phyloP scores from a whole-genome alignment of 35 echinoderm and acorn worm genomes.

The Patiria miniata region DNA sequence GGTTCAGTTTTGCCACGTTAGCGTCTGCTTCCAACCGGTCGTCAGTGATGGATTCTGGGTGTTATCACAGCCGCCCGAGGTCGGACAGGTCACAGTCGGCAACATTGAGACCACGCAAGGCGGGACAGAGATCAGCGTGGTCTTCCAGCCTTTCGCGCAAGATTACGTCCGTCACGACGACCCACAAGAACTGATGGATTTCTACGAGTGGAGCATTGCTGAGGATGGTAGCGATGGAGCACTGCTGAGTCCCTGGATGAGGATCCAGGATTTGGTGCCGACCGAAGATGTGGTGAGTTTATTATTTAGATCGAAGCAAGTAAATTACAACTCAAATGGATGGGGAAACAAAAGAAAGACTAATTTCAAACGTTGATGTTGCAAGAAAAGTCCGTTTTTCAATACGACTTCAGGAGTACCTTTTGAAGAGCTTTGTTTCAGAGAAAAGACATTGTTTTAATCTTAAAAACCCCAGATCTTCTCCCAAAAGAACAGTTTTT shows the following conservation, averaged over 20 bases:
- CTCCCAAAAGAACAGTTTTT: no score
- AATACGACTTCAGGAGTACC: no score
- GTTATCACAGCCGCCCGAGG: neutral
- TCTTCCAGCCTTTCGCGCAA: constrained; percentile 30
- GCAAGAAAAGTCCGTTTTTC: no score
- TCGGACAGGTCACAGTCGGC: neutral
- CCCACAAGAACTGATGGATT: neutral
- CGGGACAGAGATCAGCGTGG: neutral
- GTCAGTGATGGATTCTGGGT: constrained; percentile 8
- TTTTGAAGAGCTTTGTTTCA: no score
- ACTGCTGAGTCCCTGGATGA: neutral
- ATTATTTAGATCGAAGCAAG: no score
- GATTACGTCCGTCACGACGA: neutral
- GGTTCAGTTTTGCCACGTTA: neutral
- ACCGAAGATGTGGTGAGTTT: neutral
- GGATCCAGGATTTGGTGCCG: neutral
- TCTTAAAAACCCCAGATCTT: no score
- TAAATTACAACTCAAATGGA: no score
- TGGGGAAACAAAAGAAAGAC: no score
- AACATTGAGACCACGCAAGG: neutral
- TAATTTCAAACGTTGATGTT: no score
- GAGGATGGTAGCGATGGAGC: neutral
- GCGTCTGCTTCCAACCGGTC: neutral
- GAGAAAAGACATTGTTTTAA: no score
- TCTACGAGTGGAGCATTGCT: constrained; percentile 5